Conservation (phyloP, 2,888 invertebrate species). For the Melangyna quadrimaculata region DNA sequence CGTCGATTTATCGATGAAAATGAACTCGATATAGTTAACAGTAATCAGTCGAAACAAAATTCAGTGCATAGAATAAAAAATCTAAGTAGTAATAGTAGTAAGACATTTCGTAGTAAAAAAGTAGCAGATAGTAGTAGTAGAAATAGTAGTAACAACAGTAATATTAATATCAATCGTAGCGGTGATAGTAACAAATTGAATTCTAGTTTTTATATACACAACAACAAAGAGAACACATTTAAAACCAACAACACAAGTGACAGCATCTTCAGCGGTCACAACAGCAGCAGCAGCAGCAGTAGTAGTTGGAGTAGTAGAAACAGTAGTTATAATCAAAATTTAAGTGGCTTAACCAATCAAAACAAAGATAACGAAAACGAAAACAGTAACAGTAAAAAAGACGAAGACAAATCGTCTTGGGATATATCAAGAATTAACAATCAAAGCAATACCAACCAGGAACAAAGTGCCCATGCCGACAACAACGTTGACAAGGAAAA, state of each 20-base stretch:
- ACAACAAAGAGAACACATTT: constrained; percentile 42
- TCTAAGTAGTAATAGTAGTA: constrained; percentile 64
- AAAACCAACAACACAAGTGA: constrained; percentile 16
- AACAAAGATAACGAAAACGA: constrained; percentile 55
- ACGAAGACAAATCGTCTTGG: constrained; percentile 26
- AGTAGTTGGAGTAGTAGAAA: constrained; percentile 30
- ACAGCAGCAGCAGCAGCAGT: not conserved
- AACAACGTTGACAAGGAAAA: constrained; percentile 41
- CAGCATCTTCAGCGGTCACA: not conserved
- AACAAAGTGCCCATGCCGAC: constrained; percentile 37
- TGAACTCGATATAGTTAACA: constrained; percentile 60
- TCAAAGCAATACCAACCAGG: constrained; percentile 55
- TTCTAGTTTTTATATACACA: constrained; percentile 69
- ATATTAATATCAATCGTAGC: constrained; percentile 72
- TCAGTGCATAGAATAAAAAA: constrained; percentile 62
- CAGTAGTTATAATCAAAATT: constrained; percentile 75
- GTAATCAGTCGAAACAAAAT: constrained; percentile 58
- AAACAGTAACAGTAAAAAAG: not conserved
- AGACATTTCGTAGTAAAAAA: constrained; percentile 63
- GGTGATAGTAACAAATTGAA: constrained; percentile 71
- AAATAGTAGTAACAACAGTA: constrained; percentile 71
- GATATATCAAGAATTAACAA: constrained; percentile 40
- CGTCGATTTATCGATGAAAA: constrained; percentile 46
- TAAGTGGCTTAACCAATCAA: constrained; percentile 75
- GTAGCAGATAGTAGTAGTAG: constrained; percentile 69